Evolutionary conservation across 2,113 vertebrate genomes (phyloP).

Genomic region (Acanthochromis polyacanthus): DNA sequence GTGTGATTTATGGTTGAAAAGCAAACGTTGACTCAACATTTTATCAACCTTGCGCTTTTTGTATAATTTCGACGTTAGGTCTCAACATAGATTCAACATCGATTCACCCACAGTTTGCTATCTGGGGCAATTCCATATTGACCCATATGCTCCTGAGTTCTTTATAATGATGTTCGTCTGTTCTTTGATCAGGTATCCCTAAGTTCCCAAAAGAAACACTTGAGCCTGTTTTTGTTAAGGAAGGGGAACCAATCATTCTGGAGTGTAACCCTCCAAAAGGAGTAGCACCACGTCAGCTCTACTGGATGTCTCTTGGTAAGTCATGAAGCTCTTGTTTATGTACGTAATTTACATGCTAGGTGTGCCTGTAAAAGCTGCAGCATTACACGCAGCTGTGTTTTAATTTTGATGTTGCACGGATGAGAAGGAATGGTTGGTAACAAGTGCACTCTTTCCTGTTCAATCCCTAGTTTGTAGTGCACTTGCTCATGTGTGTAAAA

Average conservation of each 20-base stretch:
- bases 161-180: not conserved
- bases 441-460: not conserved
- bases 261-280: slow-evolving; percentile 92
- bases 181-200: slow-evolving; percentile 82
- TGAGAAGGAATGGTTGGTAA: not conserved
- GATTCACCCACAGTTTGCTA: too few species aligned
- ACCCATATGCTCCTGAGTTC: not conserved
- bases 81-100: too few species aligned
- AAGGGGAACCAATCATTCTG: slow-evolving; percentile 90
- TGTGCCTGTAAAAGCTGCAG: not conserved
- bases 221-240: slow-evolving; percentile 85
- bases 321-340: not conserved
- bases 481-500: not conserved
- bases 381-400: not conserved
- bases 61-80: too few species aligned
- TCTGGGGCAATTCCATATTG: too few species aligned
- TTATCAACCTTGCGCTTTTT: too few species aligned
- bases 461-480: not conserved
- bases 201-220: slow-evolving; percentile 93
- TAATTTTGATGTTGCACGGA: not conserved
- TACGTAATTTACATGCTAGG: not conserved
- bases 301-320: slow-evolving; percentile 97
- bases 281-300: slow-evolving; percentile 88
- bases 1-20: too few species aligned
- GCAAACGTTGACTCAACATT: too few species aligned